Base-by-base conservation (phyloP, 2,888 invertebrate genomes). In the Sepioteuthis lessoniana region DNA sequence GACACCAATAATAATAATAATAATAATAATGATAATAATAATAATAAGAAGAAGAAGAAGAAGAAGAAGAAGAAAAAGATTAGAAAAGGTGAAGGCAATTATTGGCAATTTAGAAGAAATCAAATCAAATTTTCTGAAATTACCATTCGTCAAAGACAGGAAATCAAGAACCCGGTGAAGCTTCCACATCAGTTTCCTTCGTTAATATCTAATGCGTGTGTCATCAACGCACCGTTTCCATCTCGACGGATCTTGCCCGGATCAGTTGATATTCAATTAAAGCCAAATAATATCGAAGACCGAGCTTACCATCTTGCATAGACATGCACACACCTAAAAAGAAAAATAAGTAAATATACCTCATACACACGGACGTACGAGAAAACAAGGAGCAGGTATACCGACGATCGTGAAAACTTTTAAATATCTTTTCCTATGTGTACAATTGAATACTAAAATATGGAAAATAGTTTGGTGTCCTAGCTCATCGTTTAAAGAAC, bases 81-180 rank as follows among this genome's bases (percentile, higher is more conserved):
- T 0, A 16, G n/a, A 35, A n/a, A 2, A 35, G 19, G 16, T n/a
- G 13, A 76, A 76, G 3, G 76, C n/a, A n/a, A 76, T 76, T n/a
- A 1, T 8, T 76, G 76, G 76, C n/a, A 76, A 76, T 76, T 76
- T 76, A 76, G 76, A 35, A 76, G n/a, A 35, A 76, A 76, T n/a
- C 76, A 76, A 76, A 76, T 76, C 35, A 76, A 76, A 76, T n/a
- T 76, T 76, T 76, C n/a, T 35, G 13, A 35, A 76, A 76, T 76
- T 76, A 76, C 76, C 76, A 76, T 76, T 76, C 76, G 76, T 35
- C 76, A 76, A 76, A 76, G 60, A 76, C 76, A 76, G 76, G 35
- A 35, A 76, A 76, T 76, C 76, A 76, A 76, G 76, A 76, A 76
- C 76, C n/a, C n/a, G n/a, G 16, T 13, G 35, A 76, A 76, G 76